Percentiles rank a stretch among this genome's conserved stretches.
phyloP scores from a whole-genome alignment of 2,113 vertebrate genomes.

The Myrmophylax atrothorax region DNA sequence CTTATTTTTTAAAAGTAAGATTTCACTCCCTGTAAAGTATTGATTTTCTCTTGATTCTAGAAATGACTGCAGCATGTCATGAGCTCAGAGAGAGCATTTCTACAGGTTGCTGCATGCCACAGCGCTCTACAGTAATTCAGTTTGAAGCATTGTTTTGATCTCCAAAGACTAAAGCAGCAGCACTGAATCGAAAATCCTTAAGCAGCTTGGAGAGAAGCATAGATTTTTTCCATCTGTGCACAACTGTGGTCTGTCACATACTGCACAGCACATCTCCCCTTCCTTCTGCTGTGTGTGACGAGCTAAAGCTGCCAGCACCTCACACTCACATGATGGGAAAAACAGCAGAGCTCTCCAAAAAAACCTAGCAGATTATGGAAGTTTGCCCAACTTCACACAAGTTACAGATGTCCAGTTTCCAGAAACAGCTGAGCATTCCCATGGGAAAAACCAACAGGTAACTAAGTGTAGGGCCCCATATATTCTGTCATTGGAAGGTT shows the following conservation, averaged over 20 bases:
- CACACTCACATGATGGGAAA: neutral
- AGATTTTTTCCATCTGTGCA: neutral
- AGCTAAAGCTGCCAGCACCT: neutral
- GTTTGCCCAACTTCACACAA: neutral
- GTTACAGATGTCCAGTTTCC: neutral
- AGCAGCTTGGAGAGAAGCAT: neutral
- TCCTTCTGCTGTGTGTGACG: neutral
- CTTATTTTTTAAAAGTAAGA: neutral
- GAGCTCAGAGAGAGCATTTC: slow-evolving; percentile 7
- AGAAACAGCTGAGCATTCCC: neutral
- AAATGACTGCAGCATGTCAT: slow-evolving; percentile 6
- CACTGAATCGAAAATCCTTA: slow-evolving; percentile 25
- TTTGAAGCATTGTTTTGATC: slow-evolving; percentile 41
- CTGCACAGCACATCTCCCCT: neutral
- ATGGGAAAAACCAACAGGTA: neutral
- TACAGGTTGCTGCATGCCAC: slow-evolving; percentile 27
- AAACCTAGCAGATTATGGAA: neutral
- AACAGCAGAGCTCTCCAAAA: neutral
- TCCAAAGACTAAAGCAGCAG: slow-evolving; percentile 32
- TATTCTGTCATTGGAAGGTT: neutral
- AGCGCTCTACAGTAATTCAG: slow-evolving; percentile 36
- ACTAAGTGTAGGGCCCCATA: neutral
- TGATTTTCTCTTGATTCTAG: slow-evolving; percentile 30
- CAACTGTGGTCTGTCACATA: neutral
- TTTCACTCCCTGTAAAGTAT: neutral